A percentile compares a stretch with the other conserved stretches of the same genome.
Evolutionary conservation across 2,113 vertebrate genomes (phyloP).

Genomic region (Erpornis zantholeuca): DNA sequence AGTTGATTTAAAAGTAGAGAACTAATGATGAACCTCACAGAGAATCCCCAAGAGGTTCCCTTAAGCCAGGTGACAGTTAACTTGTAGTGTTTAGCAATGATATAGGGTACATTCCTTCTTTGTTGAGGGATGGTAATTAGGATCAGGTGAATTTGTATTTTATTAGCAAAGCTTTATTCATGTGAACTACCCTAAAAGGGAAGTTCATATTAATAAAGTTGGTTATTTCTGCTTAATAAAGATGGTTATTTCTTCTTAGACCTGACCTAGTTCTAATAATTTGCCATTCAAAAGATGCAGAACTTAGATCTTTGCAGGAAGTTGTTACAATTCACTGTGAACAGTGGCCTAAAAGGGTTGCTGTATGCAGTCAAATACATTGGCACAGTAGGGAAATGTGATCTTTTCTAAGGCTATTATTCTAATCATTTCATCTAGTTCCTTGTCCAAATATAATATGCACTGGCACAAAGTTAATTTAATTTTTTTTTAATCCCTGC

Average conservation of each 20-base stretch:
- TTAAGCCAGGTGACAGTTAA: not conserved
- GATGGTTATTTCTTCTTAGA: constrained; percentile 24
- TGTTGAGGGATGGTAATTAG: not conserved
- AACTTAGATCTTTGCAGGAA: constrained; percentile 39
- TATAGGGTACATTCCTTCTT: not conserved
- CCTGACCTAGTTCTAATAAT: constrained; percentile 58
- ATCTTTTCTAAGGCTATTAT: constrained; percentile 70
- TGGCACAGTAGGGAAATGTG: constrained; percentile 63
- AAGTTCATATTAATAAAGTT: not conserved
- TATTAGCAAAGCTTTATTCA: not conserved
- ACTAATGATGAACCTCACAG: not conserved
- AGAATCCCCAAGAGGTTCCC: not conserved
- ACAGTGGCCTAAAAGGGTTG: constrained; percentile 30
- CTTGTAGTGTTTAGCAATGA: not conserved
- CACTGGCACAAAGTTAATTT: constrained; percentile 68
- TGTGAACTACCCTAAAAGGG: not conserved
- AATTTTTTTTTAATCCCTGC: constrained; percentile 53
- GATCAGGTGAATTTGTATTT: not conserved
- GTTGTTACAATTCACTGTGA: constrained; percentile 19
- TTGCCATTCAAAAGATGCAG: constrained; percentile 32
- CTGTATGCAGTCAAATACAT: not conserved
- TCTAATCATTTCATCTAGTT: constrained; percentile 70
- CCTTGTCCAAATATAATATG: constrained; percentile 69
- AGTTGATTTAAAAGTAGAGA: not conserved
- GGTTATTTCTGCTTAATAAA: constrained; percentile 32